phyloP scores from a whole-genome alignment of 2,797 vertebrate genomes.

The Pitangus sulphuratus region DNA sequence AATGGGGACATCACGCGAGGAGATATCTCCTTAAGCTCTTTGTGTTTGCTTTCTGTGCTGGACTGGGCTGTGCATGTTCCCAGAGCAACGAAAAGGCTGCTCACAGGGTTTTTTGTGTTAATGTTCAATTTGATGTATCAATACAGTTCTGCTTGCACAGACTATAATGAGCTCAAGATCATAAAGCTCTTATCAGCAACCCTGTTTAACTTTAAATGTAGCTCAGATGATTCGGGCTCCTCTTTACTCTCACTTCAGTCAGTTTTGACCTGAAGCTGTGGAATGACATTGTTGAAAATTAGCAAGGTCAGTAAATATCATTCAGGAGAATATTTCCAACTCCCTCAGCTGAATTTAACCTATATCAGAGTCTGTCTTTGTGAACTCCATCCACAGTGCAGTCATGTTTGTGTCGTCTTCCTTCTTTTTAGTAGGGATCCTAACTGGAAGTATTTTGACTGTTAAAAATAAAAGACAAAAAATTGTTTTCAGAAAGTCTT shows the following conservation, averaged over 20 bases:
- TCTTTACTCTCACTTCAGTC: constrained; percentile 12
- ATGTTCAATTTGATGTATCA: constrained; percentile 63
- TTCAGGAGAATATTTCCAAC: not conserved
- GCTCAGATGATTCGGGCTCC: constrained; percentile 11
- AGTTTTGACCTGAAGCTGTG: constrained; percentile 38
- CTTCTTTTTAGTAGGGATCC: not conserved
- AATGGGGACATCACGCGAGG: not conserved
- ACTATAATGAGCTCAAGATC: constrained; percentile 51
- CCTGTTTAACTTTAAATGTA: constrained; percentile 48
- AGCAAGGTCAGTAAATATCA: constrained; percentile 25
- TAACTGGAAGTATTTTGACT: not conserved
- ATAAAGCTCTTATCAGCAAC: constrained; percentile 50
- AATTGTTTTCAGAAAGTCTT: not conserved
- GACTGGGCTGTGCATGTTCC: not conserved
- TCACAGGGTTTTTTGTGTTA: constrained; percentile 32
- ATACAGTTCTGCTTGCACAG: constrained; percentile 59
- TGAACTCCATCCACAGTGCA: accelerated
- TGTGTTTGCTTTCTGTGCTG: not conserved
- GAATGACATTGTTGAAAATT: constrained; percentile 30
- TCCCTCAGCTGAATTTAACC: not conserved
- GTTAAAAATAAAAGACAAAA: not conserved
- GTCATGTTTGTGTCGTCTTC: not conserved
- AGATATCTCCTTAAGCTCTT: not conserved
- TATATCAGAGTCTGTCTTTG: not conserved
- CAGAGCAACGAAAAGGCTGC: constrained; percentile 8